Conservation (phyloP, 2,797 vertebrate genomes). For the Sebastes hubbsi region DNA sequence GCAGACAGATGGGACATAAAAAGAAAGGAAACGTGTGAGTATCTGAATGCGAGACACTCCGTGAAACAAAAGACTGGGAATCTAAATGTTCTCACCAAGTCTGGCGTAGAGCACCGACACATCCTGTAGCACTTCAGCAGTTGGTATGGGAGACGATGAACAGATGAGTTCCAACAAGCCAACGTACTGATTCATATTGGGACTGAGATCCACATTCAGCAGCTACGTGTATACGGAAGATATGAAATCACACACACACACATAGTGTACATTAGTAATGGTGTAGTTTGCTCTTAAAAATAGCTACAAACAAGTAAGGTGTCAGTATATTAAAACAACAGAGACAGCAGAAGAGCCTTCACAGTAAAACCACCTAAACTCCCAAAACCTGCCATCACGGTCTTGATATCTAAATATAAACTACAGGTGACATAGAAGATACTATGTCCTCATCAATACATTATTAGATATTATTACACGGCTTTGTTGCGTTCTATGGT, state of each 20-base stretch:
- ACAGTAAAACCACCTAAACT: background rate
- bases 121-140: constrained; percentile 79
- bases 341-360: background rate
- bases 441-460: background rate
- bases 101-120: constrained; percentile 81
- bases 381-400: background rate
- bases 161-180: constrained; percentile 80
- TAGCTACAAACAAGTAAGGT: background rate
- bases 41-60: background rate
- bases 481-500: too few relatives aligned
- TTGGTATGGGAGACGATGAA: constrained; percentile 69
- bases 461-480: background rate
- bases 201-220: constrained; percentile 71
- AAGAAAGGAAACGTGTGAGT: background rate
- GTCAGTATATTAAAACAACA: background rate
- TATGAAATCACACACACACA: background rate
- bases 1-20: constrained; percentile 31
- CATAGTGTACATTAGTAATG: background rate
- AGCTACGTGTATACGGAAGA: constrained; percentile 26
- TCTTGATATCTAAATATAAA: background rate
- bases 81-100: constrained; percentile 72
- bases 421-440: background rate
- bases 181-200: constrained; percentile 84
- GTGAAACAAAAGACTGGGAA: constrained; percentile 1
- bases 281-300: background rate